phyloP scores from a whole-genome alignment of 2,113 vertebrate species.

The Maylandia zebra region DNA sequence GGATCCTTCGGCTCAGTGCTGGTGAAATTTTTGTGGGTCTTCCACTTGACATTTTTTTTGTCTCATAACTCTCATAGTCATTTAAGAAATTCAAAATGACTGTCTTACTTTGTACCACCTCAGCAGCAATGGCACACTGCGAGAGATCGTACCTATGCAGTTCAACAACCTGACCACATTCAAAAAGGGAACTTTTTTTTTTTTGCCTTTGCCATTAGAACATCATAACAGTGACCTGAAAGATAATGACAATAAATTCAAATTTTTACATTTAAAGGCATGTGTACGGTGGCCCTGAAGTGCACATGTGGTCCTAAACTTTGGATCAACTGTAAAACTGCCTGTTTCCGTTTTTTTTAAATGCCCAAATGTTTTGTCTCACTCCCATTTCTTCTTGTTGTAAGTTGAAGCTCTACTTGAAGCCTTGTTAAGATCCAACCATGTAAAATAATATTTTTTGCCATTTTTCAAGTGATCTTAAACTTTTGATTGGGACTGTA shows the following conservation, averaged over 20 bases:
- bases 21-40: background rate
- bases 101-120: background rate
- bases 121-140: background rate
- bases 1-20: background rate
- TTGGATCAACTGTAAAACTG: rapidly evolving
- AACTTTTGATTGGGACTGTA: background rate
- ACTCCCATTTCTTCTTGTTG: rapidly evolving
- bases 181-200: too few relatives aligned
- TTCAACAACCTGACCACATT: background rate
- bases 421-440: background rate
- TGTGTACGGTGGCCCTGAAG: too few relatives aligned
- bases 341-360: rapidly evolving
- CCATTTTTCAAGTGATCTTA: rapidly evolving
- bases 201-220: background rate
- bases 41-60: too few relatives aligned
- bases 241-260: background rate
- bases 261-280: background rate
- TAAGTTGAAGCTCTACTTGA: background rate
- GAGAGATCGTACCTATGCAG: background rate
- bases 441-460: background rate
- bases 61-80: background rate
- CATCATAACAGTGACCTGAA: background rate
- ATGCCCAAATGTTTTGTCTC: background rate
- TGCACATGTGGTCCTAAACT: rapidly evolving
- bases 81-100: background rate